Conservation (phyloP, 1,140 invertebrate genomes). For the Pseudomyrmex gracilis region DNA sequence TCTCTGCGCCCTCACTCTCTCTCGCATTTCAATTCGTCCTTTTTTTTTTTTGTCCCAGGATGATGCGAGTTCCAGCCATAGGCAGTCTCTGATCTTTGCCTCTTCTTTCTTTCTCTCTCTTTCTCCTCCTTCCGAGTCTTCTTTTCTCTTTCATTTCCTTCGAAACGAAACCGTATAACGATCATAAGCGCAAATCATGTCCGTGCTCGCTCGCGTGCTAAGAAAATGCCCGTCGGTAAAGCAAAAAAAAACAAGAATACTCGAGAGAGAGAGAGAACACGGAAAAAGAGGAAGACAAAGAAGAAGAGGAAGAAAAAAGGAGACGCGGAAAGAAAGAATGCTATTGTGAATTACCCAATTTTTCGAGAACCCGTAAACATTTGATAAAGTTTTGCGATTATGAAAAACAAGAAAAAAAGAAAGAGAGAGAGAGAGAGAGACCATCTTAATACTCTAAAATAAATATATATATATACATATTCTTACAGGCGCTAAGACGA, state of each 20-base stretch:
- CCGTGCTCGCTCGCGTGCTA: slow-evolving; percentile 59
- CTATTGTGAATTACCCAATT: slow-evolving; percentile 59
- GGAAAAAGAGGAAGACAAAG: not conserved
- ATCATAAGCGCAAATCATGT: slow-evolving; percentile 60
- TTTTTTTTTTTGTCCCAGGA: slow-evolving; percentile 52
- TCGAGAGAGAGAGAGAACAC: not conserved
- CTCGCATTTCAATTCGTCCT: slow-evolving; percentile 52
- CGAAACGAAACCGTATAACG: slow-evolving; percentile 59
- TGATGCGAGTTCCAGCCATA: slow-evolving; percentile 47
- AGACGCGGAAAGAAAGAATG: slow-evolving; percentile 24
- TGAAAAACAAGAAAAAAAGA: slow-evolving; percentile 5
- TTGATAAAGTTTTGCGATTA: slow-evolving; percentile 68
- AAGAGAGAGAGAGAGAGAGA: not conserved
- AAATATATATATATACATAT: slow-evolving; percentile 6
- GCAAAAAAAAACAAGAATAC: slow-evolving; percentile 43
- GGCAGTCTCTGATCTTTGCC: slow-evolving; percentile 38
- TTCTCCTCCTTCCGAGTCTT: not conserved
- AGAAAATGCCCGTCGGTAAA: slow-evolving; percentile 57
- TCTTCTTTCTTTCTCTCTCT: slow-evolving; percentile 11
- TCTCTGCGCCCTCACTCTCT: slow-evolving; percentile 50
- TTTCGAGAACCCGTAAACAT: slow-evolving; percentile 61
- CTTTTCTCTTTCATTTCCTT: slow-evolving; percentile 37
- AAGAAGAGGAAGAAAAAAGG: slow-evolving; percentile 38
- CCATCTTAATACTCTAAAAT: slow-evolving; percentile 35
- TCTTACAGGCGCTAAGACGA: slow-evolving; percentile 2